A percentile compares a stretch with the other conserved stretches of the same genome.
phyloP scores from a whole-genome alignment of 2,113 vertebrate genomes.

The Epinephelus lanceolatus region DNA sequence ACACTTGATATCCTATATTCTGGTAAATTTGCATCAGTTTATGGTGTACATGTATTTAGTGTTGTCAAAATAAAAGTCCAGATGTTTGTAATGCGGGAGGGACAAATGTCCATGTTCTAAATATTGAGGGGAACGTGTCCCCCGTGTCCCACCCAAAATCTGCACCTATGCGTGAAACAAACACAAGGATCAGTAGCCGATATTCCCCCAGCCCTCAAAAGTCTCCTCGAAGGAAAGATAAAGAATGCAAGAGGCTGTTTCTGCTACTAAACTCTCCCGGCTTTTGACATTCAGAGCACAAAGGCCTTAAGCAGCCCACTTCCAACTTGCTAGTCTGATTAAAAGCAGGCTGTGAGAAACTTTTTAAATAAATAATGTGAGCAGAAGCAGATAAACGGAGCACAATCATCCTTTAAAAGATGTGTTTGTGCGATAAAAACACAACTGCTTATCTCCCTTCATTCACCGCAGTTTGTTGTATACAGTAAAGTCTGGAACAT shows the following conservation, averaged over 20 bases:
- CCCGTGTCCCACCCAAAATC: no score
- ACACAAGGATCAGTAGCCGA: background rate
- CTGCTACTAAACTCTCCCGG: constrained; percentile 17
- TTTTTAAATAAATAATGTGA: constrained; percentile 66
- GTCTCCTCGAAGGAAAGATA: constrained; percentile 3
- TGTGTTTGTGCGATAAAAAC: constrained; percentile 37
- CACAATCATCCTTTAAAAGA: constrained; percentile 39
- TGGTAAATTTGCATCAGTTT: no score
- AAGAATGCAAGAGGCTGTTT: constrained; percentile 10
- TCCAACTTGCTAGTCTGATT: constrained; percentile 49
- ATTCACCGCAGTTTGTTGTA: constrained; percentile 6
- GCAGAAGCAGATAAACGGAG: constrained; percentile 44
- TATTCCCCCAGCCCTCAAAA: background rate
- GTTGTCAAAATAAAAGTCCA: no score
- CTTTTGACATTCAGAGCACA: constrained; percentile 59
- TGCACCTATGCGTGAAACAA: background rate
- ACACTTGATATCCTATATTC: no score
- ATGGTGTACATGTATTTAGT: no score
- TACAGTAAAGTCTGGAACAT: background rate
- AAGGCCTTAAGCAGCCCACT: constrained; percentile 44
- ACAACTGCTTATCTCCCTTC: constrained; percentile 24
- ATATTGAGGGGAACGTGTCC: no score
- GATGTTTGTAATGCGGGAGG: no score
- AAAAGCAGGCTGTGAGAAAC: constrained; percentile 40
- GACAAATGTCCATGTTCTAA: no score